Base-by-base conservation (phyloP, 2,113 vertebrate species). In the Oreochromis spilurus region DNA sequence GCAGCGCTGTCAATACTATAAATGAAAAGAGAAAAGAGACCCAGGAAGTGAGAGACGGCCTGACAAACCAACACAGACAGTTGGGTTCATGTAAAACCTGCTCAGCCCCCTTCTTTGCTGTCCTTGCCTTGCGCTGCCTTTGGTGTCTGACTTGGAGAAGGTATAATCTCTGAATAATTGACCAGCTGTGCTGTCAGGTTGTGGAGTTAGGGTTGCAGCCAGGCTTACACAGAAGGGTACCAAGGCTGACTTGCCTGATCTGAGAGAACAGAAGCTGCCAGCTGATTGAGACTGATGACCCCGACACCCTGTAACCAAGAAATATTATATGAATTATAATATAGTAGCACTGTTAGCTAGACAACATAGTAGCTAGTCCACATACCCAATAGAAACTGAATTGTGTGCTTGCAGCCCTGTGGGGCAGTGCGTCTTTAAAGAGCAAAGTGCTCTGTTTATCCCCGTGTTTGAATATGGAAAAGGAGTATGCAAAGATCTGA, bases 131-230 rank as follows among this genome's bases (percentile, higher is more conserved):
- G 48, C 82, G 8, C 53, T 84, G 83, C 58, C 72, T 84, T 86
- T 87, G 88, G 75, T 88, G 79, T 92, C 91, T 92, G 90, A 93
- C 84, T 94, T 50, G 85, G 70, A 85, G 79, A 87, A 82, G 87
- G 85, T 84, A 26, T 88, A 83, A 87, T 88, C 91, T 84, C 88
- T 95, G 87, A 96, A 96, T 95, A 93, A 96, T 95, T 95, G 89
- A 95, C 87, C 83, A 83, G 86, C 89, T 88, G 92, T 87, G 90
- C 65, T 85, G 89, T 90, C 91, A 72, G 83, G 19, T 5, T 70
- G 85, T 60, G 50, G 55, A 82, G 84, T 93, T 83, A 72, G 81
- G 58, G 79, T 91, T 93, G 89, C 89, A 45, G 84, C 79, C 48
- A 8, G 26, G 48, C 65, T 67, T 29, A 90, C 48, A 54, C 87